Percentiles rank a stretch among this genome's conserved stretches.
These are phyloP conservation scores for Choristoneura rosaceana DNA, from an alignment of 2,888 invertebrate species.

Conservation along the genomic window DNA sequence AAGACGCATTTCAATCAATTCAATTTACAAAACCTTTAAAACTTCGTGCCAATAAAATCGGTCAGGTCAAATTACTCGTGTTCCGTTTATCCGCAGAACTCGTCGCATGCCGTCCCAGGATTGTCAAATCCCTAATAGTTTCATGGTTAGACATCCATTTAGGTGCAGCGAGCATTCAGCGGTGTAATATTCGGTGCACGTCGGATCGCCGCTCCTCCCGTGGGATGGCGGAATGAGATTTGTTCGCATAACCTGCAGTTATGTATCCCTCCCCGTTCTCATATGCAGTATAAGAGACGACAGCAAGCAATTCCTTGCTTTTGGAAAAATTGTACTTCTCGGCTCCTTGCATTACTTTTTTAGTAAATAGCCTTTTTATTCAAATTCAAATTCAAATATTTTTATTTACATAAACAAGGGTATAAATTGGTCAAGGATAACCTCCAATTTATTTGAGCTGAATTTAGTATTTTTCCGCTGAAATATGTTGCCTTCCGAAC, in stretches of 20 bases:
- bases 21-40: not conserved
- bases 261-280: constrained; percentile 41
- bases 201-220: constrained; percentile 47
- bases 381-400: too few species aligned
- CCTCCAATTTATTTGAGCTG: not conserved
- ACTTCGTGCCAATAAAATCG: not conserved
- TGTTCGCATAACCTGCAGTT: constrained; percentile 41
- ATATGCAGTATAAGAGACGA: not conserved
- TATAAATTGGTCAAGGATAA: too few species aligned
- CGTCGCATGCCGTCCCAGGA: not conserved
- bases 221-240: constrained; percentile 44
- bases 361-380: not conserved
- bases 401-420: too few species aligned
- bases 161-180: constrained; percentile 48
- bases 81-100: not conserved
- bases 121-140: constrained; percentile 38
- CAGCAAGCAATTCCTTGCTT: not conserved
- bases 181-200: constrained; percentile 54
- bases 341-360: not conserved
- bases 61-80: not conserved
- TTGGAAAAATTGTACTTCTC: not conserved
- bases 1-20: too few species aligned
- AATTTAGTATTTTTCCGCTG: too few species aligned
- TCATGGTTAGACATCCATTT: constrained; percentile 32
- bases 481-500: too few species aligned